These are phyloP conservation scores for Trochalopteron elliotii DNA, from an alignment of 2,113 vertebrate genomes.

Conservation along the genomic window DNA sequence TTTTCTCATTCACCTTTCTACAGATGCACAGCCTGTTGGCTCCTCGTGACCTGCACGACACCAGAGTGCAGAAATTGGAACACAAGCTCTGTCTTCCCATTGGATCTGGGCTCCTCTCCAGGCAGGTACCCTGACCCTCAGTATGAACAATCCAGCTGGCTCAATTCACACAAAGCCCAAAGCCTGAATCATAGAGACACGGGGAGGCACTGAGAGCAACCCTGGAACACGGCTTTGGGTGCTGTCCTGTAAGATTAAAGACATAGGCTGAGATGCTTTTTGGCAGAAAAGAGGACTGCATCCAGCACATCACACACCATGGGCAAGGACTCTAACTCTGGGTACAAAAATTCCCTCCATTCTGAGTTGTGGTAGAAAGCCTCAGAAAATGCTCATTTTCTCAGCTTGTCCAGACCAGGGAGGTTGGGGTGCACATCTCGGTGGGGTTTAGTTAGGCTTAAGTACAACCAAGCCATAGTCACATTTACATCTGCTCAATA, in stretches of 20 bases:
- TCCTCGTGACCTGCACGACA: fast-evolving
- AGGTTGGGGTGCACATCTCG: background rate
- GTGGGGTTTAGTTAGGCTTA: background rate
- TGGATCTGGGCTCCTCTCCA: background rate
- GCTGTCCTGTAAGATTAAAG: background rate
- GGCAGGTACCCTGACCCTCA: background rate
- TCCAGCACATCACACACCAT: fast-evolving
- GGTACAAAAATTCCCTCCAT: background rate
- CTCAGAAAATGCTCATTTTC: background rate
- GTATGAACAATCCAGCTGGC: background rate
- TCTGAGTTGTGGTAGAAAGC: background rate
- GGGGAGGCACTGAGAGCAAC: background rate
- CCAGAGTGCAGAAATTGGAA: background rate
- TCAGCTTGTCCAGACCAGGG: background rate
- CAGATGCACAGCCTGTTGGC: background rate
- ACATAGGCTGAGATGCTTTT: background rate
- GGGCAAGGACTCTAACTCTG: background rate
- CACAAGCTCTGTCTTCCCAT: background rate
- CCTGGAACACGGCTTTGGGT: background rate
- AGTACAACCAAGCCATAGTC: background rate
- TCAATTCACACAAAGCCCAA: background rate
- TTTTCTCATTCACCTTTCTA: background rate
- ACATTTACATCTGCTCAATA: background rate
- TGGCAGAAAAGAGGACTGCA: background rate
- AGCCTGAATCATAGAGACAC: background rate